Conservation (phyloP, 2,888 invertebrate genomes). For the Oxycera nigricornis region DNA sequence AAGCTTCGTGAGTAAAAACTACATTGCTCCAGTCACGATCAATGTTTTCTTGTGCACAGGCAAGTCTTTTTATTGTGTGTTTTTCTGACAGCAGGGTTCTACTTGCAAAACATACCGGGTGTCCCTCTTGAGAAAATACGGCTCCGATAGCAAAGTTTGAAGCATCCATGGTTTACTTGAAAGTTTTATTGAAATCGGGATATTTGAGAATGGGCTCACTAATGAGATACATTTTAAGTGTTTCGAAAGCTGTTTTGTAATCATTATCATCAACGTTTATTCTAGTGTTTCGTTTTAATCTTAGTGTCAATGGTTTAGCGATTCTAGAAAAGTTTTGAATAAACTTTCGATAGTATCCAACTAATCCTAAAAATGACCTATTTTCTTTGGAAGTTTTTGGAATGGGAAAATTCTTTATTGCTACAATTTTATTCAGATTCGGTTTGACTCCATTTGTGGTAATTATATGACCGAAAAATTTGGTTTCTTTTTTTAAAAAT, state of each 20-base stretch:
- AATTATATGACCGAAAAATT: background rate
- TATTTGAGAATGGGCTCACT: constrained; percentile 54
- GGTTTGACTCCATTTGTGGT: background rate
- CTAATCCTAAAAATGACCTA: background rate
- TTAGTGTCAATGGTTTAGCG: background rate
- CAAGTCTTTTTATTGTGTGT: background rate
- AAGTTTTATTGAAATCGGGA: constrained; percentile 52
- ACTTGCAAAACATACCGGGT: constrained; percentile 50
- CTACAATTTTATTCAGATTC: background rate
- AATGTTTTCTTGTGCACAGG: constrained; percentile 6
- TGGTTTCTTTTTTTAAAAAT: background rate
- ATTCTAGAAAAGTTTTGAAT: background rate
- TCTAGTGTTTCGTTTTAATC: background rate
- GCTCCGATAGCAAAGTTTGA: constrained; percentile 45
- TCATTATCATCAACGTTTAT: background rate
- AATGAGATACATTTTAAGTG: constrained; percentile 34
- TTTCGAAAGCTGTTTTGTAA: background rate
- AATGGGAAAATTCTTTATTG: background rate
- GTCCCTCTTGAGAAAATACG: constrained; percentile 50
- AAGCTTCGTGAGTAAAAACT: no score
- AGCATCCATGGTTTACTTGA: background rate
- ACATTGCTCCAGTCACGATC: no score
- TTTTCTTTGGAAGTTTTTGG: background rate
- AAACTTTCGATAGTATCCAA: background rate
- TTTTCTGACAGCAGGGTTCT: background rate